Conservation (phyloP, 2,113 vertebrate genomes). For the Halcyon malimbica region DNA sequence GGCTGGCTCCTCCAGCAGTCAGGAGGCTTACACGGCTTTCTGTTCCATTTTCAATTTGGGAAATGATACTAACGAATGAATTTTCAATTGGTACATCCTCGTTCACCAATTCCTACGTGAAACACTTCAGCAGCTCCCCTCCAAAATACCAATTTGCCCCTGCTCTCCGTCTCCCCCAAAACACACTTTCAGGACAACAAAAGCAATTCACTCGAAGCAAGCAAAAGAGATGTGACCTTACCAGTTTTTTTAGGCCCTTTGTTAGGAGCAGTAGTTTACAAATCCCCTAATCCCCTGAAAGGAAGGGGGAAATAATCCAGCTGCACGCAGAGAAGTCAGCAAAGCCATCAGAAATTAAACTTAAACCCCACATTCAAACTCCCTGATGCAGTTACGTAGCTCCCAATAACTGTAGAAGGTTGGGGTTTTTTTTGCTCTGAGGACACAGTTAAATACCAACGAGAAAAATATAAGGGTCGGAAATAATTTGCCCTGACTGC, state of each 20-base stretch:
- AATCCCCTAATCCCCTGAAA: slow-evolving; percentile 32
- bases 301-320: slow-evolving; percentile 1
- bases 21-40: not conserved
- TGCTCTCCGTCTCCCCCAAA: not conserved
- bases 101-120: not conserved
- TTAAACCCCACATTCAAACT: not conserved
- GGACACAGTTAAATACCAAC: not conserved
- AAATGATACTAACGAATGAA: not conserved
- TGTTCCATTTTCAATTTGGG: not conserved
- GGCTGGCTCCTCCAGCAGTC: not conserved
- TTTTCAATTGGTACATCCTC: not conserved
- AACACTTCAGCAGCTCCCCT: not conserved
- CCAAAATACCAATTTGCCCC: not conserved
- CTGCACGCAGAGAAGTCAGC: not conserved
- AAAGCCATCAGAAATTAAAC: not conserved
- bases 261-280: not conserved
- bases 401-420: fast-evolving
- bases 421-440: not conserved
- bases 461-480: not conserved
- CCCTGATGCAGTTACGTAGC: fast-evolving
- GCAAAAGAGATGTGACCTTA: not conserved
- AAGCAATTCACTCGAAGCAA: not conserved
- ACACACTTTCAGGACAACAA: fast-evolving
- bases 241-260: not conserved
- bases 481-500: not conserved